A percentile compares a stretch with the other conserved stretches of the same genome.
Evolutionary conservation across 2,888 invertebrate species (phyloP).

Genomic region (Oscheius sp.): DNA sequence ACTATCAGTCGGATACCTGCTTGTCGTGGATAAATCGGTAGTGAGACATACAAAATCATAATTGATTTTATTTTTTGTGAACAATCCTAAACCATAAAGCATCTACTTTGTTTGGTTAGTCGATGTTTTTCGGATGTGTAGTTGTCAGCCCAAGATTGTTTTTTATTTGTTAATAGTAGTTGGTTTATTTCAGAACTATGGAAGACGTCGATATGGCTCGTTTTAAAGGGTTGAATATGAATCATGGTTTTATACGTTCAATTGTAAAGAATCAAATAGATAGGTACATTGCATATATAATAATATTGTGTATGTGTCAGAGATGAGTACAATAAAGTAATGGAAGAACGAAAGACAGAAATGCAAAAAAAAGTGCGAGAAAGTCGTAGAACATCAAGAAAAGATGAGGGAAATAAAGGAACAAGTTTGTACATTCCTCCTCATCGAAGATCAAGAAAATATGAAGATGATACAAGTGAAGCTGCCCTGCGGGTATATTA

Average conservation of each 20-base stretch:
- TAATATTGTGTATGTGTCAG: conserved; percentile 28
- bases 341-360: conserved; percentile 47
- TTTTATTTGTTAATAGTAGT: no score
- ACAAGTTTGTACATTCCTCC: conserved; percentile 44
- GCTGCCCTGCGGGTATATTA: not conserved
- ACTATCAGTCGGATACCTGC: no score
- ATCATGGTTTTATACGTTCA: conserved; percentile 55
- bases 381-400: not conserved
- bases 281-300: conserved; percentile 30
- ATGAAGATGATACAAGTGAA: not conserved
- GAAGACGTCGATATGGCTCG: conserved; percentile 15
- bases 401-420: not conserved
- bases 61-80: no score
- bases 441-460: conserved; percentile 44
- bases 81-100: no score
- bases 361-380: conserved; percentile 31
- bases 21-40: no score
- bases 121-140: no score
- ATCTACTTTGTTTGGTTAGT: no score
- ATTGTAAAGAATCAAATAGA: conserved; percentile 58
- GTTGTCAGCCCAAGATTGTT: no score
- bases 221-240: conserved; percentile 46
- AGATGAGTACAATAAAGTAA: conserved; percentile 53
- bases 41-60: no score
- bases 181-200: no score